Base-by-base conservation (phyloP, 2,888 invertebrate genomes). In the Drosophila trichaetosa region DNA sequence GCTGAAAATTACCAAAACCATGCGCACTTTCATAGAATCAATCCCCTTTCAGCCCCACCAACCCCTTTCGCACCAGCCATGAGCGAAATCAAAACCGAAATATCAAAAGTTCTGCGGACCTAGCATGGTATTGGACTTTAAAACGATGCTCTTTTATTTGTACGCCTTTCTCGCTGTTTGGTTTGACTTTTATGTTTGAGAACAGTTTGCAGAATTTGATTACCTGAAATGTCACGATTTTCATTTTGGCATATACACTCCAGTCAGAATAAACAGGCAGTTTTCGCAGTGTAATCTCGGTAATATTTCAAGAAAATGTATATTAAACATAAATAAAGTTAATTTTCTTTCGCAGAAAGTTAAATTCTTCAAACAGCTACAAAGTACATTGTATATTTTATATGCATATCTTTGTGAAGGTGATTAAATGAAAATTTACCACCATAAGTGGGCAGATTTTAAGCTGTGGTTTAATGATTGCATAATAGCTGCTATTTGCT, bases 1-100 rank as follows among this genome's bases (percentile, higher is more conserved):
- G 77, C 74, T 72, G 79, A 70, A 87, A 82, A 86, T 88, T 70
- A 76, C 80, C 66, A 79, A 76, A 76, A 67, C 70, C 58, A 29
- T 52, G 13, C 16, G 51, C 48, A 49, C 33, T 65, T 29, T 34
- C 48, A 69, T 49, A 46, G 63, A 49, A 48, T 53, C n/a, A 24
- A 38, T n/a, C 29, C 38, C 8, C 24, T 4, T 8, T 27, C 24
- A 31, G 10, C 7, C 13, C 38, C 21, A 4, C 6, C 38, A 13
- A 24, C 4, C 13, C 48, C 29, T 38, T 40, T 33, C 21, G 24
- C 40, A 5, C n/a, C 29, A 10, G 40, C 31, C 48, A 36, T 40
- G 33, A 52, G 29, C 68, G 42, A 49, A 65, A 79, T 72, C 63
- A 56, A 67, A 76, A 67, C 42, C 27, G 34, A 52, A 58, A 71